These are phyloP conservation scores for Okapia johnstoni DNA, from an alignment of 2,113 vertebrate species.

Conservation along the genomic window DNA sequence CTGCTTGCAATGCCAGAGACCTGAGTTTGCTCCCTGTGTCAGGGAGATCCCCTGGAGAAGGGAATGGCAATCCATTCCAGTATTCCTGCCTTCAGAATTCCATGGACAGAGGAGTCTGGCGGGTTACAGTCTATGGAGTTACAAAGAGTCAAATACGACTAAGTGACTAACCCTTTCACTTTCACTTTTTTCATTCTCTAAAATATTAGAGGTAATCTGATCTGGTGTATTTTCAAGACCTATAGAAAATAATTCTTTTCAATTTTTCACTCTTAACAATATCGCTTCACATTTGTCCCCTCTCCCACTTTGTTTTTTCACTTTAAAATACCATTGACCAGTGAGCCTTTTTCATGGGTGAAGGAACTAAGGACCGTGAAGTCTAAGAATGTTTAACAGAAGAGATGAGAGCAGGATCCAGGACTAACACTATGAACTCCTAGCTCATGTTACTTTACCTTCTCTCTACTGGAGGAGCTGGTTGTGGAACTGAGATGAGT, in stretches of 20 bases:
- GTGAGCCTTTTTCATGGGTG: background rate
- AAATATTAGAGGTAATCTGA: background rate
- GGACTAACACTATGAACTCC: background rate
- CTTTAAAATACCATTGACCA: background rate
- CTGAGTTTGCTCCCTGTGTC: background rate
- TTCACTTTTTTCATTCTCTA: background rate
- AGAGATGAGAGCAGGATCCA: background rate
- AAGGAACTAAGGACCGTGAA: background rate
- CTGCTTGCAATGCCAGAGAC: background rate
- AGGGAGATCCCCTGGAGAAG: background rate
- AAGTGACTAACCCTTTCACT: too few relatives aligned
- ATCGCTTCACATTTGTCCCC: background rate
- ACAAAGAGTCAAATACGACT: background rate
- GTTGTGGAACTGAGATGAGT: background rate
- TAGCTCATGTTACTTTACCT: background rate
- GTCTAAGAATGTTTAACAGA: background rate
- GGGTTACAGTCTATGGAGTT: background rate
- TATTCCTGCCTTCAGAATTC: background rate
- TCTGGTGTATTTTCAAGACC: background rate
- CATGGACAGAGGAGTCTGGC: background rate
- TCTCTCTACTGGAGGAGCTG: background rate
- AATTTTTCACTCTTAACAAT: background rate
- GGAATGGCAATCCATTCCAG: background rate
- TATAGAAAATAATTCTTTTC: background rate
- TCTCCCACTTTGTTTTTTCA: fast-evolving